phyloP scores from a whole-genome alignment of 2,888 invertebrate species.

The Tiphia femorata region DNA sequence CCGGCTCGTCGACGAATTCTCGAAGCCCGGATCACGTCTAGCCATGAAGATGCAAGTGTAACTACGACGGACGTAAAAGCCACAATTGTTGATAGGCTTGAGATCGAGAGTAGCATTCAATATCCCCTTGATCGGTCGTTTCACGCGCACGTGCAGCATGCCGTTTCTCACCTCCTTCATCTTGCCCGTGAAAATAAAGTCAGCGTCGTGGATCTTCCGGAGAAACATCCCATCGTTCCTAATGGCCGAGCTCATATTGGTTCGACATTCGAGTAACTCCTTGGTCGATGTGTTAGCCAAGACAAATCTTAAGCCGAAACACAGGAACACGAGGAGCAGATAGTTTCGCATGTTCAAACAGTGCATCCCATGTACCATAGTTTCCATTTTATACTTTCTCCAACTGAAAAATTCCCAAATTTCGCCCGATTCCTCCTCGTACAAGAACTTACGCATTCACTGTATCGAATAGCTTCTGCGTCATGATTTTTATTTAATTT shows the following conservation, averaged over 20 bases:
- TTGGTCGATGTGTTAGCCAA: slow-evolving; percentile 57
- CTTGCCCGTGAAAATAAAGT: slow-evolving; percentile 65
- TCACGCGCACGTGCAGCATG: slow-evolving; percentile 57
- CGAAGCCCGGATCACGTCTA: slow-evolving; percentile 26
- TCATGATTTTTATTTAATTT: too few species aligned
- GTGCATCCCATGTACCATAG: too few species aligned
- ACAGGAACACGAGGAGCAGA: slow-evolving; percentile 38
- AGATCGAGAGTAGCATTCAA: slow-evolving; percentile 56
- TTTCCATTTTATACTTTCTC: too few species aligned
- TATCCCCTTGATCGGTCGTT: slow-evolving; percentile 61
- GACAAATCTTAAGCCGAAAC: slow-evolving; percentile 25
- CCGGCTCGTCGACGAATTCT: too few species aligned
- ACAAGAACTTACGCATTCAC: too few species aligned
- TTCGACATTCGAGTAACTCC: slow-evolving; percentile 61
- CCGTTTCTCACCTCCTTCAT: slow-evolving; percentile 55
- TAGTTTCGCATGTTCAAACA: slow-evolving; percentile 13
- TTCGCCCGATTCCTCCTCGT: too few species aligned
- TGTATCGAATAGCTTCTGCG: too few species aligned
- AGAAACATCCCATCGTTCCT: slow-evolving; percentile 60
- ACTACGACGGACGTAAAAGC: slow-evolving; percentile 57
- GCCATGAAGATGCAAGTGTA: slow-evolving; percentile 66
- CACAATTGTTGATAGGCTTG: slow-evolving; percentile 58
- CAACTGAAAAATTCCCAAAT: too few species aligned
- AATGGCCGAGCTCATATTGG: slow-evolving; percentile 57
- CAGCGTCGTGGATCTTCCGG: slow-evolving; percentile 53